A percentile compares a stretch with the other conserved stretches of the same genome.
Conservation (phyloP, 2,113 vertebrate genomes). For the Lycaon pictus region DNA sequence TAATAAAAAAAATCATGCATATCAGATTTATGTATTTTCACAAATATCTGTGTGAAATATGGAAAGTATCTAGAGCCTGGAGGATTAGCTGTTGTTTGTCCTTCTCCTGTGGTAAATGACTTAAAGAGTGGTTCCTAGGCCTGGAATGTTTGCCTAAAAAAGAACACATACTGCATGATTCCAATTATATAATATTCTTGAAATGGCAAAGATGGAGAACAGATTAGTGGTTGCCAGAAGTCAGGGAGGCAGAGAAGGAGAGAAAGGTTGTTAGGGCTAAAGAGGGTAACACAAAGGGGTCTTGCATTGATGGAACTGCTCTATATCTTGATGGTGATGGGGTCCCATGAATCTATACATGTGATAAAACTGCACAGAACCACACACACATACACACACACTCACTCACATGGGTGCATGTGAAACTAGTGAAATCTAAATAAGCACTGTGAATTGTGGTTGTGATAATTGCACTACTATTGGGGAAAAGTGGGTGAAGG, state of each 20-base stretch:
- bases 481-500: not conserved
- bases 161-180: not conserved
- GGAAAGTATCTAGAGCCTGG: not conserved
- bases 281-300: not conserved
- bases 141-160: not conserved
- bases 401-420: not conserved
- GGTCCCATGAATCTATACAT: not conserved
- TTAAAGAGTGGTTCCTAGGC: not conserved
- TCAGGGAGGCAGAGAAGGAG: not conserved
- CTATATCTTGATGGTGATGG: not conserved
- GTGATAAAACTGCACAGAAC: not conserved
- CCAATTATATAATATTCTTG: slow-evolving; percentile 10
- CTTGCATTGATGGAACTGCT: not conserved
- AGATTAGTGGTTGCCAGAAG: not conserved
- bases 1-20: not conserved
- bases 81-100: not conserved
- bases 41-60: not conserved
- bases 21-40: not conserved
- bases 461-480: not conserved
- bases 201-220: not conserved
- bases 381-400: not conserved
- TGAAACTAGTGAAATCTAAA: slow-evolving; percentile 26
- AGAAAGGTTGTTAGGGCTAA: not conserved
- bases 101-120: not conserved
- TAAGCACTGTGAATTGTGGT: not conserved